A percentile compares a stretch with the other conserved stretches of the same genome.
These are phyloP conservation scores for Vannuccia rotundouncinata DNA, from an alignment of 2,888 invertebrate genomes.

Conservation along the genomic window DNA sequence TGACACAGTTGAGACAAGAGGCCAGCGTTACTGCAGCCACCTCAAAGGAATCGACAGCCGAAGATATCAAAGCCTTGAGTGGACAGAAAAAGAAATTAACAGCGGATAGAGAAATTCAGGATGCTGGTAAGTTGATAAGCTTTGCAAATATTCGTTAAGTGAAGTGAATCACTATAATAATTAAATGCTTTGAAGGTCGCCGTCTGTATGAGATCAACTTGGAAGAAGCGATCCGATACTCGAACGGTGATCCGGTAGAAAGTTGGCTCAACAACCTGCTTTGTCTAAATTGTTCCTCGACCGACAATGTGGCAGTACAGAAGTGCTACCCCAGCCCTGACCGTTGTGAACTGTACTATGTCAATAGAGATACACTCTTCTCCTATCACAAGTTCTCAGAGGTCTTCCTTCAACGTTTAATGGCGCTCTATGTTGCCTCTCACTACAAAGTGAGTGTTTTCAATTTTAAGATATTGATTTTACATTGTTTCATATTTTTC, in stretches of 20 bases:
- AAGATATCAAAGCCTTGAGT: background rate
- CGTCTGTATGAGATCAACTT: slow-evolving; percentile 61
- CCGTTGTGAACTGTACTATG: slow-evolving; percentile 70
- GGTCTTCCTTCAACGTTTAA: slow-evolving; percentile 79
- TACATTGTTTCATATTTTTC: too few relatives aligned
- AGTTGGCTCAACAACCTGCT: slow-evolving; percentile 80
- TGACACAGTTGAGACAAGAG: slow-evolving; percentile 69
- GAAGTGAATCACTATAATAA: too few relatives aligned
- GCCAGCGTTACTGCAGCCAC: background rate
- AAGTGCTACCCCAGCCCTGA: slow-evolving; percentile 72
- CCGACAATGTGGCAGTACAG: slow-evolving; percentile 66
- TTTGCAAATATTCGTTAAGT: too few relatives aligned
- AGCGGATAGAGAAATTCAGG: background rate
- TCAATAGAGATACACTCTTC: slow-evolving; percentile 79
- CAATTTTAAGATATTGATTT: too few relatives aligned
- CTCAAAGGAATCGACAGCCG: background rate
- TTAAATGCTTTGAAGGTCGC: background rate
- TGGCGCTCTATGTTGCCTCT: slow-evolving; percentile 88
- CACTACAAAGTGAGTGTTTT: slow-evolving; percentile 73
- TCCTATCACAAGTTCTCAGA: slow-evolving; percentile 80
- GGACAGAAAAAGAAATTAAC: background rate
- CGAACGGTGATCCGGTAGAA: slow-evolving; percentile 73
- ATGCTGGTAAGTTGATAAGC: background rate
- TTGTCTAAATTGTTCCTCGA: slow-evolving; percentile 70
- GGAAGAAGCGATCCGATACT: slow-evolving; percentile 90